Conservation (phyloP, 2,113 vertebrate genomes). For the Callorhinus ursinus region DNA sequence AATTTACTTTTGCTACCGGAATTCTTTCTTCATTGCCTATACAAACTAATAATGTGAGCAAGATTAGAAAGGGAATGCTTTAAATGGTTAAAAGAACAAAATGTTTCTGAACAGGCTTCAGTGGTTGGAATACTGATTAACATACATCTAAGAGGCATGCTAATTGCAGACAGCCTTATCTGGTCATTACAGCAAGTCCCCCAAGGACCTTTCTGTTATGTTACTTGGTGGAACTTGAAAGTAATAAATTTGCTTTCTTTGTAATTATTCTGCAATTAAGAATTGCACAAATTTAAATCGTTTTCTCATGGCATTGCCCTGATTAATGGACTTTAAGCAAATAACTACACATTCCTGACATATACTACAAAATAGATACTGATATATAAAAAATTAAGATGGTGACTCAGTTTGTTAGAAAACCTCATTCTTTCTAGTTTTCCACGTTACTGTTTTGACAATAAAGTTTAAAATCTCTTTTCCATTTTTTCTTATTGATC, state of each 20-base stretch:
- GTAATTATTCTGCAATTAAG: constrained; percentile 41
- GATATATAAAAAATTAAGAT: not conserved
- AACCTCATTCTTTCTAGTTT: not conserved
- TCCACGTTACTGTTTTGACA: constrained; percentile 15
- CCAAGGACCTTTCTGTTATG: not conserved
- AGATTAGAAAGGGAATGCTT: constrained; percentile 38
- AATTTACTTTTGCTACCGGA: constrained; percentile 25
- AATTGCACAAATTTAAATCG: constrained; percentile 22
- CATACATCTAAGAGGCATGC: not conserved
- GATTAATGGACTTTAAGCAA: not conserved
- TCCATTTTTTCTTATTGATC: constrained; percentile 63
- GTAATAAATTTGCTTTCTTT: constrained; percentile 46
- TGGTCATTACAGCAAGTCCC: constrained; percentile 29
- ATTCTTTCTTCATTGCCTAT: constrained; percentile 58
- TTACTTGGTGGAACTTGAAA: not conserved
- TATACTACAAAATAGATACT: not conserved
- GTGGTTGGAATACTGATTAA: not conserved
- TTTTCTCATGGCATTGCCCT: constrained; percentile 17
- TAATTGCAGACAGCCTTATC: constrained; percentile 45
- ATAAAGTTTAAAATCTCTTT: constrained; percentile 50
- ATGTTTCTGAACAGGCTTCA: constrained; percentile 16
- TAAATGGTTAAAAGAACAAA: constrained; percentile 39
- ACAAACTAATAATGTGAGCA: constrained; percentile 13
- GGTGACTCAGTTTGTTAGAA: not conserved
- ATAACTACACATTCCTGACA: not conserved